A percentile compares a stretch with the other conserved stretches of the same genome.
Conservation (phyloP, 2,797 vertebrate genomes). For the Chelon auratus region DNA sequence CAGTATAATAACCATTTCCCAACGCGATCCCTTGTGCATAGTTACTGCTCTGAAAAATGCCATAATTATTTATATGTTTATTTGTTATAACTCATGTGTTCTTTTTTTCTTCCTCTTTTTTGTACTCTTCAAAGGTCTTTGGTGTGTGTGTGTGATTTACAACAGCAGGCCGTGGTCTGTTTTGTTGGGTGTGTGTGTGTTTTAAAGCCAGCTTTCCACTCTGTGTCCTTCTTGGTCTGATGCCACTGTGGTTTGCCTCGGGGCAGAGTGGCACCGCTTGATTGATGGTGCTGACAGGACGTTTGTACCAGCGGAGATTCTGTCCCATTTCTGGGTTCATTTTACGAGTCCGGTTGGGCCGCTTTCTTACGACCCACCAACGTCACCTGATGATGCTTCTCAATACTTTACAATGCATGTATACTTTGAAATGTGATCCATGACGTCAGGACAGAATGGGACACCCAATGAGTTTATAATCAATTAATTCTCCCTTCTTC, state of each 20-base stretch:
- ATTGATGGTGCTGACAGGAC: constrained; percentile 82
- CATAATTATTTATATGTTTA: constrained; percentile 76
- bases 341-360: constrained; percentile 38
- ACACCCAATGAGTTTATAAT: constrained; percentile 44
- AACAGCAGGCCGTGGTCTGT: constrained; percentile 59
- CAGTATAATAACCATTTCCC: constrained; percentile 67
- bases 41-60: constrained; percentile 64
- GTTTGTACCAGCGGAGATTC: constrained; percentile 70
- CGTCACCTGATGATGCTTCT: constrained; percentile 20
- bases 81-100: constrained; percentile 71
- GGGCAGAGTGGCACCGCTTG: constrained; percentile 81
- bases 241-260: constrained; percentile 81
- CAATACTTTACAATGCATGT: constrained; percentile 1
- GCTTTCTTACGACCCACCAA: constrained; percentile 41
- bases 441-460: constrained; percentile 36
- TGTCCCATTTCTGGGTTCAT: constrained; percentile 56
- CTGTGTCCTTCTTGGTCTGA: constrained; percentile 74
- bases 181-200: constrained; percentile 72
- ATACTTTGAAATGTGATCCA: constrained; percentile 24
- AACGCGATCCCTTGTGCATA: constrained; percentile 61
- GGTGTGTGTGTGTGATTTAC: constrained; percentile 76
- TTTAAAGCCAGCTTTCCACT: constrained; percentile 71
- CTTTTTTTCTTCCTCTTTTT: constrained; percentile 46
- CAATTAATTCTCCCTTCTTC: constrained; percentile 37
- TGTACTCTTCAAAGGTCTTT: constrained; percentile 70